Conservation (phyloP, 2,113 vertebrate species). For the Alexandromys fortis region DNA sequence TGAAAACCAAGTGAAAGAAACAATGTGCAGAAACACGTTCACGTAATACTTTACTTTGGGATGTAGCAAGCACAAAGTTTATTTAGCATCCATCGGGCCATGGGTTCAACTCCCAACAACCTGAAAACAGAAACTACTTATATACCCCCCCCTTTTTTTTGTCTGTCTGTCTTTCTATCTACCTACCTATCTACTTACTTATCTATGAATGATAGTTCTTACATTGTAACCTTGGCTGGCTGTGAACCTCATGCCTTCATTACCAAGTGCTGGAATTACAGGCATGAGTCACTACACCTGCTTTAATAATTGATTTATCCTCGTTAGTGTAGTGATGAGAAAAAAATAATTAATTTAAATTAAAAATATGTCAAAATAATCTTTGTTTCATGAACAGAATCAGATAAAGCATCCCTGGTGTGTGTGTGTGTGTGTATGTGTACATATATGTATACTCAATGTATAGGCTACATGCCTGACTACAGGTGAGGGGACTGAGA, state of each 20-base stretch:
- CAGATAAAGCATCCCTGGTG: neutral
- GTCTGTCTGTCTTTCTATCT: neutral
- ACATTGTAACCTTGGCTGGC: neutral
- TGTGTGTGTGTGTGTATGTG: neutral
- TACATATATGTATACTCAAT: neutral
- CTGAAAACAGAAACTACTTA: neutral
- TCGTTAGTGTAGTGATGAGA: no score
- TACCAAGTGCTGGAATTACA: neutral
- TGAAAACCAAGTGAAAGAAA: neutral
- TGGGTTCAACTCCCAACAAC: neutral
- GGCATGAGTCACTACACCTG: neutral
- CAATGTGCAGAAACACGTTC: neutral
- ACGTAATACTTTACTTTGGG: neutral
- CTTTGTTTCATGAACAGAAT: neutral
- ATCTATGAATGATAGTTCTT: neutral
- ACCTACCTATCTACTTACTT: neutral
- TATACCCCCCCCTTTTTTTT: neutral
- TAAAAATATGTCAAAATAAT: constrained; percentile 7
- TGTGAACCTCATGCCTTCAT: neutral
- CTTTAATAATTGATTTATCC: neutral
- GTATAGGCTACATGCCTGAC: neutral
- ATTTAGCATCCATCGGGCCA: neutral
- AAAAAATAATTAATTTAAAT: neutral
- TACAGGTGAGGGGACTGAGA: neutral
- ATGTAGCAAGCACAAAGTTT: neutral